Percentiles rank a stretch among this genome's conserved stretches.
Conservation (phyloP, 2,888 invertebrate genomes). For the Erebia palarica region DNA sequence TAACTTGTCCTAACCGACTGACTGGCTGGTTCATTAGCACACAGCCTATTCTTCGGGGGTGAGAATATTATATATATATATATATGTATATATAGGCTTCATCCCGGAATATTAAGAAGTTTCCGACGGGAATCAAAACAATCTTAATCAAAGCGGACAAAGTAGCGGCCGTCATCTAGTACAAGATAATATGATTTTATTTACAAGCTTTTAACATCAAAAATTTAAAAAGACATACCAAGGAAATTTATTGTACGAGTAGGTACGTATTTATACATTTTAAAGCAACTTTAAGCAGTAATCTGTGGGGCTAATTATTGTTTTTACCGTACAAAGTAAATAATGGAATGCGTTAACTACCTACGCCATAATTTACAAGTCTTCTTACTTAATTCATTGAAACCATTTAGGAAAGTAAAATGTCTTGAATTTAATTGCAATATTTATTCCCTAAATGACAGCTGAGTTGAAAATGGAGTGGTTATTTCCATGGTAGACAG, state of each 20-base stretch:
- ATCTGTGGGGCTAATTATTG: constrained; percentile 12
- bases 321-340: constrained; percentile 8
- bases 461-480: not conserved
- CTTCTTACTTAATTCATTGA: constrained; percentile 27
- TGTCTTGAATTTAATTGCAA: constrained; percentile 33
- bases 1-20: too few relatives aligned
- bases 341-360: constrained; percentile 22
- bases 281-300: constrained; percentile 3
- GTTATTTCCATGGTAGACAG: too few relatives aligned
- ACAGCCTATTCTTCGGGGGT: too few relatives aligned
- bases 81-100: too few relatives aligned
- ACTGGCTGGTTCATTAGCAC: too few relatives aligned
- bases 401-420: constrained; percentile 26
- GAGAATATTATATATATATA: too few relatives aligned
- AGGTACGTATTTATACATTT: not conserved
- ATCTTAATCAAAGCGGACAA: too few relatives aligned
- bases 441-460: constrained; percentile 27
- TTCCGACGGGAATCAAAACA: too few relatives aligned
- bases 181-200: not conserved
- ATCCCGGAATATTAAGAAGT: too few relatives aligned
- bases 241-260: not conserved
- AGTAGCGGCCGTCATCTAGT: too few relatives aligned
- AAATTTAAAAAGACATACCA: not conserved
- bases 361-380: constrained; percentile 19
- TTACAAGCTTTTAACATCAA: not conserved